Evolutionary conservation across 2,113 vertebrate genomes (phyloP), one percentile per base, ranked within the genome.

Genomic region (Choloepus hoffmanni): DNA sequence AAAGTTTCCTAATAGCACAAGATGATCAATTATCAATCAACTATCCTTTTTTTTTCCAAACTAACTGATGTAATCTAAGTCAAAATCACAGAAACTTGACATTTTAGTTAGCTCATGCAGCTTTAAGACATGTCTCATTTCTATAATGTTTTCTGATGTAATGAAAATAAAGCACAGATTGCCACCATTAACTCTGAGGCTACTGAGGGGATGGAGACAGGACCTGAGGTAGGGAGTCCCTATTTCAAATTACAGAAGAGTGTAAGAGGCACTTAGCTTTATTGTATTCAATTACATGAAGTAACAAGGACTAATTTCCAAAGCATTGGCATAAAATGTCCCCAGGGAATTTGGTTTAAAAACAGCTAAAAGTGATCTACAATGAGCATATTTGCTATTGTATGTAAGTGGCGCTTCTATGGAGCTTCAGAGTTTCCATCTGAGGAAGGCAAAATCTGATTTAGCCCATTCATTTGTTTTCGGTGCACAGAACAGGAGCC

Each of bases 251-350:
- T 72, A 82, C 73, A 78, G 50, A 91, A 89, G 62, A 89, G 28
- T 79, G 9, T 82, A 95, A 83, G 67, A 86, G 83, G 93, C 63
- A 70, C 85, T 97, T 88, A 83, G 82, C 73, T 95, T 95, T 97
- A 96, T 95, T 97, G 90, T 95, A 97, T 95, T 95, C 94, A 95
- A 94, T 95, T 95, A 97, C 45, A 93, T 94, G 86, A 90, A 78
- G n/a, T 62, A 95, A 92, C 90, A 95, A 95, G 77, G 78, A 96
- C 90, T 86, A 79, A 92, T 97, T 97, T 97, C 68, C 85, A 95
- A 95, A 94, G 58, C 73, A 62, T 15, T 65, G 78, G 79, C 78
- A 92, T 85, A 92, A 96, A 90, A 89, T 92, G 79, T 93, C 93
- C 86, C 36, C 3, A 12, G 77, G 82, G 93, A 60, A 92, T 91